Evolutionary conservation across 1,140 invertebrate species (phyloP), one percentile per base, ranked within the genome.

Genomic region (Drosophila paulistorum): DNA sequence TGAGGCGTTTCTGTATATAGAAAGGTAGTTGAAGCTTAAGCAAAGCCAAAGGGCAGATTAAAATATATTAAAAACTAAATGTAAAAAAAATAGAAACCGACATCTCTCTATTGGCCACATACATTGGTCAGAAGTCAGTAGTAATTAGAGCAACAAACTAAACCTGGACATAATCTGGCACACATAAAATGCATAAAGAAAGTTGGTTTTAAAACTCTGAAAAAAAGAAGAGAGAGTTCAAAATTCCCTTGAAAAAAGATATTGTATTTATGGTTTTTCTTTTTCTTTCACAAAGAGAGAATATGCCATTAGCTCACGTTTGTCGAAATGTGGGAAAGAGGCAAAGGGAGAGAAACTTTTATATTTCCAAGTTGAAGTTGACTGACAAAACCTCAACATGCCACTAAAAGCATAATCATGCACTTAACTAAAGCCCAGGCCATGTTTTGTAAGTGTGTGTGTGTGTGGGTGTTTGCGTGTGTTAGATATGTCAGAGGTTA

Each of bases 381-480:
- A 89, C 83, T 78, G 77, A 79, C 76, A 84, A 89, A 87, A 89
- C 80, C 84, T 84, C 84, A 81, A 89, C 84, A 82, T 89, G 80
- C 84, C 84, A 89, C 84, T 89, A 89, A 89, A 89, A 89, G 84
- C 84, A 89, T 89, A 89, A 89, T 89, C 84, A 89, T 89, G 84
- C 84, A 89, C 84, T 89, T 89, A 89, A 89, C 77, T 83, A 84
- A 87, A 89, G 84, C 79, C 77, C 77, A 72, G 66, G 59, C 73
- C 59, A 75, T 62, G 66, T 58, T 57, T 77, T 71, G 72, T 72
- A 77, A 66, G 26, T 66, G 30, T 48, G 30, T 35, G 51, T 6
- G 48, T 59, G 63, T n/a, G 54, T 14, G 54, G 51, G 42, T 17
- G 17, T 30, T 30, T 30, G 30, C 7, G 17, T 48, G 17, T 48